A percentile compares a stretch with the other conserved stretches of the same genome.
These are phyloP conservation scores for Rhyacophila brunnea DNA, from an alignment of 1,140 invertebrate genomes.

Conservation along the genomic window DNA sequence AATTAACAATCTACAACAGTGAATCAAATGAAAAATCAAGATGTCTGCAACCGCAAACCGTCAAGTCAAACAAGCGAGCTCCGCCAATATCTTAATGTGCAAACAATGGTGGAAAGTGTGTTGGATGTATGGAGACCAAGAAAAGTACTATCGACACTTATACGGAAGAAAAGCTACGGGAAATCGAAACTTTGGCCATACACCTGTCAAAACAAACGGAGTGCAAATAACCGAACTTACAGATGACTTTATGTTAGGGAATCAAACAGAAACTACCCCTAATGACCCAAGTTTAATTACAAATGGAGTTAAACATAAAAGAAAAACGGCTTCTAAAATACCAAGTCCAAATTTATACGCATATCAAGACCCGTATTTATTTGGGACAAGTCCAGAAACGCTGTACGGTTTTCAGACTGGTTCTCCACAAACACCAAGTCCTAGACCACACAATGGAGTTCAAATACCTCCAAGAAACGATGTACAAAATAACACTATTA, in stretches of 20 bases:
- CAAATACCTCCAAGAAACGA: too few species aligned
- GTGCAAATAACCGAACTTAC: slow-evolving; percentile 52
- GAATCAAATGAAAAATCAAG: slow-evolving; percentile 37
- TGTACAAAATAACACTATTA: too few species aligned
- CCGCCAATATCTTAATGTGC: slow-evolving; percentile 74
- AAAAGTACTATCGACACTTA: slow-evolving; percentile 77
- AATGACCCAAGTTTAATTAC: slow-evolving; percentile 25
- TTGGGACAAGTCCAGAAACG: slow-evolving; percentile 28
- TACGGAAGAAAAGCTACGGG: slow-evolving; percentile 65
- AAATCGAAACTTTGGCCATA: slow-evolving; percentile 44
- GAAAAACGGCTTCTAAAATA: slow-evolving; percentile 37
- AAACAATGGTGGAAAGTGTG: slow-evolving; percentile 87
- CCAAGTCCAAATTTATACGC: slow-evolving; percentile 18
- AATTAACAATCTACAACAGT: too few species aligned
- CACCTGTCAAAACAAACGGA: slow-evolving; percentile 43
- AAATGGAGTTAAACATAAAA: slow-evolving; percentile 45
- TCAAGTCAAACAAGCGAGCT: slow-evolving; percentile 53
- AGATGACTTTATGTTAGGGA: slow-evolving; percentile 47
- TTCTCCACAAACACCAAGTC: slow-evolving; percentile 32
- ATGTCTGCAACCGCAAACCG: slow-evolving; percentile 53
- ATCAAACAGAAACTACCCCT: slow-evolving; percentile 15
- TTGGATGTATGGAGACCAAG: slow-evolving; percentile 81
- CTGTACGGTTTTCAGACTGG: slow-evolving; percentile 33
- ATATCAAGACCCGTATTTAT: slow-evolving; percentile 29
- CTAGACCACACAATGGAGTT: slow-evolving; percentile 10